These are phyloP conservation scores for Teinopalpus imperialis DNA, from an alignment of 2,888 invertebrate species.

Conservation along the genomic window DNA sequence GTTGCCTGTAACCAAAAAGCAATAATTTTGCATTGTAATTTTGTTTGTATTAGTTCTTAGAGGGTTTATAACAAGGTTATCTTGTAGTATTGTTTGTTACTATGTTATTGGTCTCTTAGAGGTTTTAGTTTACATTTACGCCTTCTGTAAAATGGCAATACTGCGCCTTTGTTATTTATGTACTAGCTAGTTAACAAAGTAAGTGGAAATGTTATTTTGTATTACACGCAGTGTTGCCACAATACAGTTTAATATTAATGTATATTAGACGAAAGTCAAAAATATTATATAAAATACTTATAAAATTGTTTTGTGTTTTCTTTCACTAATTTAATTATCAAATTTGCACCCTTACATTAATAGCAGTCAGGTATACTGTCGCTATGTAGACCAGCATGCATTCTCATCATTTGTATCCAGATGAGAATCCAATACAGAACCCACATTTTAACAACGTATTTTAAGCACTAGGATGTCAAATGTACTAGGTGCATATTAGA, in stretches of 20 bases:
- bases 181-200: slow-evolving; percentile 15
- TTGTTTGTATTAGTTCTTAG: slow-evolving; percentile 16
- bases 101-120: slow-evolving; percentile 17
- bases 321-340: too few relatives aligned
- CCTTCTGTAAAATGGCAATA: slow-evolving; percentile 9
- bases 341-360: too few relatives aligned
- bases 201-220: slow-evolving; percentile 4
- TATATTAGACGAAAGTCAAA: slow-evolving; percentile 50
- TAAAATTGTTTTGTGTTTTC: slow-evolving; percentile 26
- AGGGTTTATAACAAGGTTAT: slow-evolving; percentile 26
- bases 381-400: too few relatives aligned
- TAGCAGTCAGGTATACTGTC: too few relatives aligned
- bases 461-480: too few relatives aligned
- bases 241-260: slow-evolving; percentile 14
- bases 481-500: too few relatives aligned
- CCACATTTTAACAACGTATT: too few relatives aligned
- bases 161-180: slow-evolving; percentile 12
- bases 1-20: slow-evolving; percentile 22
- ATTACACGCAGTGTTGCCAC: slow-evolving; percentile 21
- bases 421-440: neutral
- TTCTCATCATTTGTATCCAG: neutral
- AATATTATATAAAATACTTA: slow-evolving; percentile 42
- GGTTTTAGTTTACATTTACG: slow-evolving; percentile 8
- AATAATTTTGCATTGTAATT: slow-evolving; percentile 15
- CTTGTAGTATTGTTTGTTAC: slow-evolving; percentile 26